A percentile compares a stretch with the other conserved stretches of the same genome.
These are phyloP conservation scores for Strix uralensis DNA, from an alignment of 2,113 vertebrate genomes.

Conservation along the genomic window DNA sequence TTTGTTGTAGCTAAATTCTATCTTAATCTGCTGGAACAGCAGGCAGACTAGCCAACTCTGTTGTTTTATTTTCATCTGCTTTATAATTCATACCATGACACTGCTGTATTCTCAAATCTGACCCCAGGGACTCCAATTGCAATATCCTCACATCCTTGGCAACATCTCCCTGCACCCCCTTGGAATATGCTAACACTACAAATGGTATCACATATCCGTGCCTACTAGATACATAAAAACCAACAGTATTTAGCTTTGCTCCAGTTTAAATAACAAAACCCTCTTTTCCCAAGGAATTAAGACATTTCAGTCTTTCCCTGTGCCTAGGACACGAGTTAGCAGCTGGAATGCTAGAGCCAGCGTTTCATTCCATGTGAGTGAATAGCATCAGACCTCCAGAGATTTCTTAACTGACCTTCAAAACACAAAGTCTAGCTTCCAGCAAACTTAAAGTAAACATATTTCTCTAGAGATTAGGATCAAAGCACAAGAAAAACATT, in stretches of 20 bases:
- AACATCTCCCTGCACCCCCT: neutral
- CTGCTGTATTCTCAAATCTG: neutral
- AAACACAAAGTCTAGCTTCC: slow-evolving; percentile 62
- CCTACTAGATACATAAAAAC: neutral
- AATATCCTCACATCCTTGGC: neutral
- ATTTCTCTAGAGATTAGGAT: slow-evolving; percentile 69
- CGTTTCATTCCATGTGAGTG: slow-evolving; percentile 67
- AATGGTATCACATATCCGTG: neutral
- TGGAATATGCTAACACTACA: neutral
- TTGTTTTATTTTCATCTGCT: slow-evolving; percentile 1
- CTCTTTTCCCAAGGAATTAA: slow-evolving; percentile 30
- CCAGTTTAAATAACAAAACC: neutral
- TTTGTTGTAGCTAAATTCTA: neutral
- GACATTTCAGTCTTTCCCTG: neutral
- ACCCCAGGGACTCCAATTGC: neutral
- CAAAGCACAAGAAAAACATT: slow-evolving; percentile 66
- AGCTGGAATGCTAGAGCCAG: slow-evolving; percentile 65
- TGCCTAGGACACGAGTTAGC: neutral
- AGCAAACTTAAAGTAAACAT: slow-evolving; percentile 65
- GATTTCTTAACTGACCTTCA: slow-evolving; percentile 65
- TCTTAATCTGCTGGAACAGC: neutral
- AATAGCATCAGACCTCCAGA: slow-evolving; percentile 57
- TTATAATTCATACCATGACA: neutral
- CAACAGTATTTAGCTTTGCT: neutral
- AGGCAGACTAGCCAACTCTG: neutral